Evolutionary conservation across 92 coral and sea anemone species (phyloP), one percentile per base, ranked within the genome.

Genomic region (Micromussa lordhowensis): DNA sequence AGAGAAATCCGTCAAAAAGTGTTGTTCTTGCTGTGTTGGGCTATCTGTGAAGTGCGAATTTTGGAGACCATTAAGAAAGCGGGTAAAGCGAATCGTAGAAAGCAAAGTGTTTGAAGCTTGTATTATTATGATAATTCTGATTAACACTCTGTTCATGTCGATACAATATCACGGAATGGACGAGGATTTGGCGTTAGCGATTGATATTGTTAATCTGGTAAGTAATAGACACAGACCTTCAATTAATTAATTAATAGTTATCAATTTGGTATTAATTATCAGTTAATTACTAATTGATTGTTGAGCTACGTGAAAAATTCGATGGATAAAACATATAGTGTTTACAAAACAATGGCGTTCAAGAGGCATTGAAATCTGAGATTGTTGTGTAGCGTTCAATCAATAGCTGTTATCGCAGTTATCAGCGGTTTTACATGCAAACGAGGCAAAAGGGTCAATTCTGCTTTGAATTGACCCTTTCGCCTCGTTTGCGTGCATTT

Each of bases 101-200:
- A 90, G 96, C 55, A 89, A 92, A 84, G 36, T 75, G 72, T 92
- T 97, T 51, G 99, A 97, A 54, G 92, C 77, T 32, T 90, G 92
- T 81, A 95, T 97, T 28, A 94, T 93, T 36, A 74, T 91, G 74
- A 95, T 97, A 84, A 97, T 97, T 73, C 75, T 97, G 34, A 82
- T 96, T 55, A 97, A 97, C 79, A 97, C 99, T 4, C 74, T 95
- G 35, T 94, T 94, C 68, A 97, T 97, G 99, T 92, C 98, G 13
- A 91, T 93, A 19, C 97, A 97, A 55, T 94, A 95, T 63, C 92
- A 95, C 61, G 96, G 95, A 59, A 94, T 97, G 96, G 88, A 96
- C 49, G 83, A 94, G 29, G 86, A 93, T 21, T 48, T 94, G 79
- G 89, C 69, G 35, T 66, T 84, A 13, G 95, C 92, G 16, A 88